Evolutionary conservation across 1,140 invertebrate species (phyloP), one percentile per base, ranked within the genome.

Genomic region (Meteorus sp.): DNA sequence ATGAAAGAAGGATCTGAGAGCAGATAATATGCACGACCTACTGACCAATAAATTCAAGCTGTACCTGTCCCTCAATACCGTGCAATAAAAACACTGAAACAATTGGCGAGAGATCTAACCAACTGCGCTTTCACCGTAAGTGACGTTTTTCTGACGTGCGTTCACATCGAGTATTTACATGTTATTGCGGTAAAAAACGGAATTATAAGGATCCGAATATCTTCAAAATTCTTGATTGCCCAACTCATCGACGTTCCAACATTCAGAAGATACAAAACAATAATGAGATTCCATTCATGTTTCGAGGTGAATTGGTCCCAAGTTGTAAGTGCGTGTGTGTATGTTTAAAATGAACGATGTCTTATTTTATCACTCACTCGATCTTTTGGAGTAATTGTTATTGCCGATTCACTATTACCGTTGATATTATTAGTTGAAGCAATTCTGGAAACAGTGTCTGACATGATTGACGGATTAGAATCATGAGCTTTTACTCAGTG

Each of bases 391-490:
- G 51, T 23, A 19, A 67, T 62, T 20, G 63, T 58, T 22, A 48
- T 59, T 5, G 51, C 31, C 1, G 58, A n/a, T n/a, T n/a, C n/a
- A n/a, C n/a, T 41, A 19, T 65, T 69, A 17, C 62, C 64, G 41
- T 68, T 76, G 22, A 64, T 56, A 35, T 56, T 64, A 47, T 71
- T n/a, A n/a, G n/a, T 71, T 35, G 65, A 23, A 5, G 59, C 4
- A 15, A 61, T 53, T 35, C 64, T 72, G 3, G 62, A 44, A 39
- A 60, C 68, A 1, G 56, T 55, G 22, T 73, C 63, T 7, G 73
- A 66, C 71, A 76, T 75, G n/a, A n/a, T n/a, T n/a, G n/a, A n/a
- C n/a, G n/a, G n/a, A n/a, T n/a, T n/a, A n/a, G n/a, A n/a, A n/a
- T n/a, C n/a, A n/a, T n/a, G n/a, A n/a, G n/a, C n/a, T n/a, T n/a